phyloP scores from a whole-genome alignment of 1,140 invertebrate species.

The Drosophila obscura region DNA sequence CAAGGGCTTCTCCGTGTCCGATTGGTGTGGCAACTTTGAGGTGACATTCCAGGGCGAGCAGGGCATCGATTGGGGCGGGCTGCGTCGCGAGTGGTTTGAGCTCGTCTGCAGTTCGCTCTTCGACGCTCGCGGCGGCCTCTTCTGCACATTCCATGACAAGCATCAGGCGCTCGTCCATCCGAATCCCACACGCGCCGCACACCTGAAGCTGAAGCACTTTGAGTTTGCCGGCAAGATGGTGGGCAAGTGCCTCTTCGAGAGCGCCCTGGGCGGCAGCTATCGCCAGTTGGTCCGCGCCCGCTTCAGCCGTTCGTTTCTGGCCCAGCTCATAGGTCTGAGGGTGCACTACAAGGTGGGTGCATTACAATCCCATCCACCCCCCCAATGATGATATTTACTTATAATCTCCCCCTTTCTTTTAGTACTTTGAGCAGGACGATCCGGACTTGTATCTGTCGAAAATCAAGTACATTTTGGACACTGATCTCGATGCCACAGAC shows the following conservation, averaged over 20 bases:
- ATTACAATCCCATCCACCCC: conserved; percentile 82
- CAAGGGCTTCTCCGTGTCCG: conserved; percentile 88
- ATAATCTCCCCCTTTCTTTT: background rate
- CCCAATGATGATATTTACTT: background rate
- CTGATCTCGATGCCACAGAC: conserved; percentile 90
- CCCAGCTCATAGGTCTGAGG: conserved; percentile 94
- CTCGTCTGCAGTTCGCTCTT: conserved; percentile 93
- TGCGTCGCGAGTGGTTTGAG: conserved; percentile 97
- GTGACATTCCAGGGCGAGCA: conserved; percentile 96
- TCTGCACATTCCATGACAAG: conserved; percentile 93
- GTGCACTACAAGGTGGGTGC: conserved; percentile 91
- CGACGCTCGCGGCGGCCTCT: conserved; percentile 92
- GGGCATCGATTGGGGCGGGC: conserved; percentile 97
- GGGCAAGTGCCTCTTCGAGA: conserved; percentile 91
- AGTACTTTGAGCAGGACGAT: conserved; percentile 98
- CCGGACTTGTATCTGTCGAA: conserved; percentile 96
- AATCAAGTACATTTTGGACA: conserved; percentile 96
- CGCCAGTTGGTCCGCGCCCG: conserved; percentile 94
- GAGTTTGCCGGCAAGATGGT: conserved; percentile 97
- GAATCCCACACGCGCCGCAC: conserved; percentile 89
- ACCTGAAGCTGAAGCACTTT: conserved; percentile 94
- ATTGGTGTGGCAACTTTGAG: conserved; percentile 97
- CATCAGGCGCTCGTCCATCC: conserved; percentile 95
- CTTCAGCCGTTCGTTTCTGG: conserved; percentile 96
- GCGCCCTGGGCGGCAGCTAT: conserved; percentile 93